Base-by-base conservation (phyloP, 1,140 invertebrate species). In the Drosophila mayri region DNA sequence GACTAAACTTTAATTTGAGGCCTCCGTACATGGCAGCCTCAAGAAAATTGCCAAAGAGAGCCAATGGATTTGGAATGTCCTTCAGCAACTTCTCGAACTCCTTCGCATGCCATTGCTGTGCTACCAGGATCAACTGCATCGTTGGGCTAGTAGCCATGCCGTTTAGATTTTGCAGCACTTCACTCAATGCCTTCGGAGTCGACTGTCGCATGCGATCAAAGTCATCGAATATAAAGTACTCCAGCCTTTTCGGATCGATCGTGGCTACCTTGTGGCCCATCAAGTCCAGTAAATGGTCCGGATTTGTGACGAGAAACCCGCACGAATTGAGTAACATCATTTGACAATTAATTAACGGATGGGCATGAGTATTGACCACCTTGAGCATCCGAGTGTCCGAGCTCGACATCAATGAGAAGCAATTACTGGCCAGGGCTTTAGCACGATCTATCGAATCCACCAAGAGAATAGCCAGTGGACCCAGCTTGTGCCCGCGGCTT, bases 21-120 rank as follows among this genome's bases (percentile, higher is more conserved):
- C 47, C 14, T 0, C 85, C 84, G 38, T 88, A 88, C 11, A 88
- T 59, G 12, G 84, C 81, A 0, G 84, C 85, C 32, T 81, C 66
- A 0, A 88, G 63, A 25, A 73, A 84, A 40, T 88, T 54, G 0
- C 73, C 74, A 22, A 90, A 78, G 2, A 88, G 64, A 22, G 79
- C 18, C 7, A 88, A 16, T 8, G 73, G 73, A 9, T 75, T 58
- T 0, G 2, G 8, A 4, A 60, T 28, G 3, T 28, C 37, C 28
- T 58, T 67, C 1, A 71, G n/a, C 1, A 81, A 28, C 0, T 67
- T 52, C 10, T 32, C 16, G 3, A 75, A 90, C 7, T 22, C 22
- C 0, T 47, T 54, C 0, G 32, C 20, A 50, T 75, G 65, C 84
- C 84, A 88, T n/a, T 72, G 73, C 49, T 84, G 81, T 10, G 84